Percentiles rank a stretch among this genome's conserved stretches.
Conservation (phyloP, 2,888 invertebrate genomes). For the Chouioia cunea region DNA sequence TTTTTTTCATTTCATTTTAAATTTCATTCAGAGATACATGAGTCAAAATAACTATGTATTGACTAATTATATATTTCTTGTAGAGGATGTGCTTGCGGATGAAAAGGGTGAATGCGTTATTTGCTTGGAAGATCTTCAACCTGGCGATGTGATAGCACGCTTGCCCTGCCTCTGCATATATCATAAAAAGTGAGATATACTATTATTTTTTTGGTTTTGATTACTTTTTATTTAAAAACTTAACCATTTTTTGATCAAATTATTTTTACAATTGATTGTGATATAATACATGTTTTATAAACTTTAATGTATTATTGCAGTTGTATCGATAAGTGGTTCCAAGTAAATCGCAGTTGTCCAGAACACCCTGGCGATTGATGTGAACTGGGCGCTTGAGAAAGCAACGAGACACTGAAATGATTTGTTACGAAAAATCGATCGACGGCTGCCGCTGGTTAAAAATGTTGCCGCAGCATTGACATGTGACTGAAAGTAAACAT, state of each 20-base stretch:
- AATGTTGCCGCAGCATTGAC: conserved; percentile 48
- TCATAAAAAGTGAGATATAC: conserved; percentile 87
- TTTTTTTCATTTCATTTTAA: no score
- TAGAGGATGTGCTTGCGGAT: conserved; percentile 97
- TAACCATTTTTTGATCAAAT: background rate
- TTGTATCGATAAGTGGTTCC: conserved; percentile 99
- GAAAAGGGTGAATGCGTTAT: conserved; percentile 99
- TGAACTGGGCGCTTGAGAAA: conserved; percentile 55
- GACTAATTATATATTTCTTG: conserved; percentile 63
- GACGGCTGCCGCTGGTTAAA: conserved; percentile 48
- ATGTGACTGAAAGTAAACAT: conserved; percentile 50
- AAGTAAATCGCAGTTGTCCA: conserved; percentile 98
- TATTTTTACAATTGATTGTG: no score
- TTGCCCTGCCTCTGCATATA: conserved; percentile 99
- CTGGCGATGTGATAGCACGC: conserved; percentile 97
- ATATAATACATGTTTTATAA: background rate
- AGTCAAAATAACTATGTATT: background rate
- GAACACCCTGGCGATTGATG: conserved; percentile 95
- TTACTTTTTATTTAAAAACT: background rate
- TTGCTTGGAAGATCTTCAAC: conserved; percentile 95
- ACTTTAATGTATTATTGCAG: conserved; percentile 74
- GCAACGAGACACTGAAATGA: conserved; percentile 55
- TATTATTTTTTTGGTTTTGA: no score
- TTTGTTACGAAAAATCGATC: conserved; percentile 13
- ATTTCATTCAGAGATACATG: no score